Evolutionary conservation across 2,113 vertebrate genomes (phyloP), one percentile per base, ranked within the genome.

Genomic region (Scartelaos histophorus): DNA sequence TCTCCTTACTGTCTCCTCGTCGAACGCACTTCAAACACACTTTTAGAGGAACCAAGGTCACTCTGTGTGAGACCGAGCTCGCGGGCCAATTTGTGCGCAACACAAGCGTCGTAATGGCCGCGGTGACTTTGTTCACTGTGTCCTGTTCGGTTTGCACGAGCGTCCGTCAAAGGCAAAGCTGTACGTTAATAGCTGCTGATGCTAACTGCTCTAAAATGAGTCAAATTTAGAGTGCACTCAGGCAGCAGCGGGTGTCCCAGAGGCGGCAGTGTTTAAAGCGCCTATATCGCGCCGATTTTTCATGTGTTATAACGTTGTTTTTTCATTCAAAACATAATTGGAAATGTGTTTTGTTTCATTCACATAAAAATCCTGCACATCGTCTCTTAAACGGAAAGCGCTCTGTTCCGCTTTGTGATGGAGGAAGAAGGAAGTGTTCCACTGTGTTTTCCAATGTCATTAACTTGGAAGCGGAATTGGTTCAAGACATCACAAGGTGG

Each of bases 1-100:
- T 47, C 34, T 73, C 24, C 54, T 85, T 29, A 17, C 66, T 34
- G 54, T 54, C 53, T 75, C 10, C 5, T 21, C 60, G n/a, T 49
- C 65, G n/a, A 19, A 73, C 60, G 72, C 47, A 71, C 67, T 75
- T 81, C 61, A 74, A 74, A 77, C 56, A 67, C 35, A 66, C 43
- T 68, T 6, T 78, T 46, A 71, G 29, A 69, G 66, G 66, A 73
- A 66, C 68, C 76, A 81, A 85, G 79, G 80, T 83, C 75, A 81
- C 43, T 25, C 5, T n/a, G 69, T 54, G 45, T 69, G 38, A 76
- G 76, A 73, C 58, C 60, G 61, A 69, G 19, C 61, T 83, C 75
- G 75, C 69, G 45, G 71, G 62, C 60, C 65, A n/a, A 54, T 47
- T 67, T 71, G 67, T 35, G 66, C 12, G 1, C 70, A 53, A 73